Conservation (phyloP, 2,888 invertebrate species). For the Neoscelio sp. region DNA sequence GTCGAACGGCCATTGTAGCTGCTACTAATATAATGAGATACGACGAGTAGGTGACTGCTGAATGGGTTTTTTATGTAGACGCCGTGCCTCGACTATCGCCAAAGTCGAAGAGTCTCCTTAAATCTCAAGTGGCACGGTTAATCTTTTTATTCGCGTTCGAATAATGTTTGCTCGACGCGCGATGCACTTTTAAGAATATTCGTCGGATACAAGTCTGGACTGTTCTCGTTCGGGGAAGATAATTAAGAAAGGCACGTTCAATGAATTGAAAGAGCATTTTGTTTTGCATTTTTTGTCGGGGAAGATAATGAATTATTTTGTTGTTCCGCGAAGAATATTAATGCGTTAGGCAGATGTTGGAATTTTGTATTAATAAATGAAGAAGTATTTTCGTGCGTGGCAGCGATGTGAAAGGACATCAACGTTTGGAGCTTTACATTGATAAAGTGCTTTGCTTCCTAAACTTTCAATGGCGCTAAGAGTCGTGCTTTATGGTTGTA, state of each 20-base stretch:
- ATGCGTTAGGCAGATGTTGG: no score
- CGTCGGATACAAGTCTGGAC: background rate
- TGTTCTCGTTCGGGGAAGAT: slow-evolving; percentile 2
- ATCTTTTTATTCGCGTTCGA: slow-evolving; percentile 56
- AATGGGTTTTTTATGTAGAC: slow-evolving; percentile 59
- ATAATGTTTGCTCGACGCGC: slow-evolving; percentile 31
- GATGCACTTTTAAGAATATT: slow-evolving; percentile 46
- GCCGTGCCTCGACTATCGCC: slow-evolving; percentile 35
- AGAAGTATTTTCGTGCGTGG: slow-evolving; percentile 23
- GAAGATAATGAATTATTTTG: no score
- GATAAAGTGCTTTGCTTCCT: slow-evolving; percentile 56
- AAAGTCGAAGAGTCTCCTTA: slow-evolving; percentile 47
- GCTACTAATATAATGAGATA: slow-evolving; percentile 60
- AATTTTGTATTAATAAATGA: slow-evolving; percentile 35
- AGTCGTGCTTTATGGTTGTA: slow-evolving; percentile 58
- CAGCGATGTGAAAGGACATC: slow-evolving; percentile 45
- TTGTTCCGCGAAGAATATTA: no score
- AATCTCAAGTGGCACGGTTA: slow-evolving; percentile 52
- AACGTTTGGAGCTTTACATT: slow-evolving; percentile 51
- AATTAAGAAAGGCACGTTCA: background rate
- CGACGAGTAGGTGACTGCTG: slow-evolving; percentile 61
- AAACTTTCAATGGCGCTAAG: slow-evolving; percentile 58
- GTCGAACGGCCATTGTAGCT: slow-evolving; percentile 40
- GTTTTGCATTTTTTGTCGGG: no score
- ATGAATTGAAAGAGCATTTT: slow-evolving; percentile 10